Evolutionary conservation across 2,888 invertebrate genomes (phyloP), one percentile per base, ranked within the genome.

Genomic region (Ophonus ardosiacus): DNA sequence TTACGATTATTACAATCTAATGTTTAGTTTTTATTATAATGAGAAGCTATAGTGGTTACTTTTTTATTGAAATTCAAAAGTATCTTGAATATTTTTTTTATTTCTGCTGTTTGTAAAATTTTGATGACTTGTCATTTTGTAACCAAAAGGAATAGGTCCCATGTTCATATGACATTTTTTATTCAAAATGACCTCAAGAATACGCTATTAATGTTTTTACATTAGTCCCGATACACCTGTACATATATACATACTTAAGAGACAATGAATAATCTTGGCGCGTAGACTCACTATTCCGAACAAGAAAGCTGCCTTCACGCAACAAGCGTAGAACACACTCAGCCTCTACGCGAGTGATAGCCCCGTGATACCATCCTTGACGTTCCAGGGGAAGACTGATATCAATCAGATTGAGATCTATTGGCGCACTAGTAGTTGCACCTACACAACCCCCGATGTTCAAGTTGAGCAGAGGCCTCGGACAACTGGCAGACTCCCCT

Each of bases 361-460:
- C 96, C 86, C 98, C 98, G 91, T 98, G 98, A 92, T 98, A 99
- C 98, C 98, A 99, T 97, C 96, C 96, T 93, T 98, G 98, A 90
- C 97, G 94, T 90, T 97, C 97, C 87, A 98, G 93, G 87, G 97
- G 96, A 88, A 97, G 93, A 87, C 95, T 93, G 6, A 95, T 94
- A 90, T 98, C 97, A 87, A 98, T 95, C 86, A 95, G 93, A 90
- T 96, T 95, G 86, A 95, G 93, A 90, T 96, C 96, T 86, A 95
- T 94, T 79, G 95, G 94, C 85, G 94, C 94, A 51, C 13, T 51
- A 2, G 43, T 8, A 8, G 3, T 59, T 91, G 89, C 59, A 59
- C 15, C 13, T 85, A 93, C 93, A 85, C 92, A 89, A 68, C 92
- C 91, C 43, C 90, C 90, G 86, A 92, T 91, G 87, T 93, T 92